These are phyloP conservation scores for Erethizon dorsatum DNA, from an alignment of 2,797 vertebrate genomes.

Conservation along the genomic window DNA sequence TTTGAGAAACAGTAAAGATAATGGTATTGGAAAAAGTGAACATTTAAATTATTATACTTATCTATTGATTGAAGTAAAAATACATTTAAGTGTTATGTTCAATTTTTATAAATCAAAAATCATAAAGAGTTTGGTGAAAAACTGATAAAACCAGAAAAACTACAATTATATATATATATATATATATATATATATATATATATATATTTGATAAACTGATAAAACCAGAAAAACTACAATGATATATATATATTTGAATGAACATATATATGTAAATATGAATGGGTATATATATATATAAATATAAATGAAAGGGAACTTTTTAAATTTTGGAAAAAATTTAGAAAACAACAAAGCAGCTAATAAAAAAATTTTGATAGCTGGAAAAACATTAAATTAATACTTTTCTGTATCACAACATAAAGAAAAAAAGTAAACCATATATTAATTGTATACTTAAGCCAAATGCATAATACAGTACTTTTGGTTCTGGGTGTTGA, in stretches of 20 bases:
- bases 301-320: neutral
- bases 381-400: neutral
- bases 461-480: neutral
- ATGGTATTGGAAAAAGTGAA: neutral
- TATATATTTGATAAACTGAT: neutral
- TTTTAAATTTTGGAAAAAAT: neutral
- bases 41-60: neutral
- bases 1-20: neutral
- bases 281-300: neutral
- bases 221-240: neutral
- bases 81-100: neutral
- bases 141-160: neutral
- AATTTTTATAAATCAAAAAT: constrained; percentile 36
- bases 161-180: too few species aligned
- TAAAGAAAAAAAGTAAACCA: neutral
- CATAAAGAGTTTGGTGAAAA: neutral
- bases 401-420: neutral
- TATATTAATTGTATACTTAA: neutral
- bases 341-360: neutral
- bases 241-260: too few species aligned
- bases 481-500: neutral
- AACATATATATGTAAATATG: too few species aligned
- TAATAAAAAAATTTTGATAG: neutral
- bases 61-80: neutral
- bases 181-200: neutral